Evolutionary conservation across 2,888 invertebrate species (phyloP), one percentile per base, ranked within the genome.

Genomic region (Koerneria pararmatus): DNA sequence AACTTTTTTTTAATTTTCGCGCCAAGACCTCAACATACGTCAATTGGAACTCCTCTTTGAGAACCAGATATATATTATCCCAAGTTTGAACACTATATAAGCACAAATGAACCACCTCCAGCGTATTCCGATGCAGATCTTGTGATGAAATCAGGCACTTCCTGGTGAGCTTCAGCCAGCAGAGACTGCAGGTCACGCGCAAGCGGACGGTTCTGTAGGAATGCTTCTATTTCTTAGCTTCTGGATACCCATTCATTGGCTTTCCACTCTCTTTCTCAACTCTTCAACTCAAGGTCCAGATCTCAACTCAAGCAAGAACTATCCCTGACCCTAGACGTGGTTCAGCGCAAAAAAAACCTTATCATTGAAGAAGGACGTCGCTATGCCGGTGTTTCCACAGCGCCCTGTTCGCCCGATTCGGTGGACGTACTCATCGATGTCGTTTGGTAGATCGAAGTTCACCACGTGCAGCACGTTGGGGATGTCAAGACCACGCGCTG

Each of bases 321-420:
- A 41, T 41, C 46, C 11, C 11, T n/a, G 46, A 41, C 11, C n/a
- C 46, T 11, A 11, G 46, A 11, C 46, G n/a, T n/a, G n/a, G n/a
- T n/a, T n/a, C n/a, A n/a, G n/a, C n/a, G n/a, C 29, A 48, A 2
- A n/a, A n/a, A 61, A n/a, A 11, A 71, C 72, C 67, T 76, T 73
- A 48, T 75, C 74, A 48, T 71, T 73, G 72, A 76, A 74, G 69
- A 76, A 76, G 35, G 75, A 74, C 2, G 75, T 75, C 51, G 76
- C 74, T 6, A 65, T 70, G 66, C 76, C 76, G 15, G 66, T 56
- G 53, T 76, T 76, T 65, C 76, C 76, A 32, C 74, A 74, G 34
- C 76, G 53, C 64, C 76, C 76, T 4, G 76, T 76, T 64, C 76
- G 68, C 58, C 76, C 76, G 57, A 76, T 76, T 29, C 76, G 69